Evolutionary conservation across 2,113 vertebrate genomes (phyloP), one percentile per base, ranked within the genome.

Genomic region (Drymodes brunneopygia): DNA sequence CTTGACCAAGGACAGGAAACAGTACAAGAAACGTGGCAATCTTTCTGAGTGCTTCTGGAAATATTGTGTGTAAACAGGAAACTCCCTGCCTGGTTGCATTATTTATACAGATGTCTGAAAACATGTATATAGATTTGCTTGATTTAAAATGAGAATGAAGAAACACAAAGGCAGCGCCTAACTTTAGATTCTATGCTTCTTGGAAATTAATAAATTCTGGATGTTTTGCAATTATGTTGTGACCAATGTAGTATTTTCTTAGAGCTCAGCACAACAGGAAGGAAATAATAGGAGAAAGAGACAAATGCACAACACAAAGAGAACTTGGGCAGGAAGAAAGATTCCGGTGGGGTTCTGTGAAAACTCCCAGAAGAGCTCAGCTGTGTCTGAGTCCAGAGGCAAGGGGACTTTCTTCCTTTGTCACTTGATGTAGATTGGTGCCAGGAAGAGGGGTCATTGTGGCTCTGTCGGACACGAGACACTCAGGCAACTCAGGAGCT

Each of bases 11-110:
- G 87, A 94, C 56, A 96, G 96, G 78, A 98, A 97, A 72, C 96
- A 95, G 48, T 80, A 89, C 31, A 95, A 96, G 90, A 98, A 98
- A 90, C 97, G 96, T 4, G 93, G 91, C 29, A 88, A 93, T 22
- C 86, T 97, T 42, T 96, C 97, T 0, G 97, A 98, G 35, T 98
- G 98, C 89, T 98, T 98, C 96, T 98, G 98, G 98, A 98, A 98
- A 89, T 98, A 98, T 1, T 98, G 98, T 1, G 97, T 98, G 85
- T 98, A 86, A 97, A 44, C 47, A 60, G 28, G 28, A 53, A 65
- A 35, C 38, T 15, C 28, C 84, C 78, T 60, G 45, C 38, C 42
- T 44, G 13, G 50, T 5, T 45, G 36, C 53, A 73, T 96, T 86
- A 92, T 96, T 94, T 95, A 72, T 86, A 93, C 66, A 88, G 48